A percentile compares a stretch with the other conserved stretches of the same genome.
These are phyloP conservation scores for Brachionus sp. DNA, from an alignment of 1,140 invertebrate genomes.

Conservation along the genomic window DNA sequence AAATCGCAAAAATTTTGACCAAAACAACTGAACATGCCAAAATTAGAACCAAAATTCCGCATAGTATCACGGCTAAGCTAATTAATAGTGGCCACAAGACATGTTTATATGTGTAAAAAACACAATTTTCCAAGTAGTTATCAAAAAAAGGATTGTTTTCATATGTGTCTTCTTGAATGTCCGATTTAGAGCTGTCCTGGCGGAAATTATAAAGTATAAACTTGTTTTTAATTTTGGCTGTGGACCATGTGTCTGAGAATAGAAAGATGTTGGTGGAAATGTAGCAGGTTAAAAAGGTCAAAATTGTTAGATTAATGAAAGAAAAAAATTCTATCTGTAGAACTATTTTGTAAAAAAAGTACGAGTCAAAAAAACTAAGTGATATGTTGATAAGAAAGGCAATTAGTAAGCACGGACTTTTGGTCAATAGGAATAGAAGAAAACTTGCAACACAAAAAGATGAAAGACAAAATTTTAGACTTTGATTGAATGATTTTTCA, in stretches of 20 bases:
- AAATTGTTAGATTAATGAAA: slow-evolving; percentile 1
- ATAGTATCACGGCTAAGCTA: neutral
- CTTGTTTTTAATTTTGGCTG: slow-evolving; percentile 8
- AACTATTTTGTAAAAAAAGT: slow-evolving; percentile 30
- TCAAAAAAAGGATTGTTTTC: neutral
- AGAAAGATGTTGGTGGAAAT: neutral
- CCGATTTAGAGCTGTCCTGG: neutral
- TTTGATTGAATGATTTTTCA: neutral
- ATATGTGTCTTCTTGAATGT: neutral
- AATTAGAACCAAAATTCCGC: neutral
- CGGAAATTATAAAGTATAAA: neutral
- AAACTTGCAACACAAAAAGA: neutral
- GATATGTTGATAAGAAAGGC: neutral
- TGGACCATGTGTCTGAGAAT: neutral
- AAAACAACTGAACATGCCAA: neutral
- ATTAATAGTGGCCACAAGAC: neutral
- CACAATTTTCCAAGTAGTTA: slow-evolving; percentile 5
- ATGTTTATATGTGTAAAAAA: slow-evolving; percentile 25
- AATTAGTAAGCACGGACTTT: neutral
- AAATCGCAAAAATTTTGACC: slow-evolving; percentile 7
- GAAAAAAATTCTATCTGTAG: slow-evolving; percentile 3
- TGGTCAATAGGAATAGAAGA: neutral
- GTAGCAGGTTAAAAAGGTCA: neutral
- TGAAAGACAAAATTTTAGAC: neutral
- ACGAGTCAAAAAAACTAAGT: slow-evolving; percentile 12